phyloP scores from a whole-genome alignment of 1,140 invertebrate species.

The Holcopasites calliopsidis region DNA sequence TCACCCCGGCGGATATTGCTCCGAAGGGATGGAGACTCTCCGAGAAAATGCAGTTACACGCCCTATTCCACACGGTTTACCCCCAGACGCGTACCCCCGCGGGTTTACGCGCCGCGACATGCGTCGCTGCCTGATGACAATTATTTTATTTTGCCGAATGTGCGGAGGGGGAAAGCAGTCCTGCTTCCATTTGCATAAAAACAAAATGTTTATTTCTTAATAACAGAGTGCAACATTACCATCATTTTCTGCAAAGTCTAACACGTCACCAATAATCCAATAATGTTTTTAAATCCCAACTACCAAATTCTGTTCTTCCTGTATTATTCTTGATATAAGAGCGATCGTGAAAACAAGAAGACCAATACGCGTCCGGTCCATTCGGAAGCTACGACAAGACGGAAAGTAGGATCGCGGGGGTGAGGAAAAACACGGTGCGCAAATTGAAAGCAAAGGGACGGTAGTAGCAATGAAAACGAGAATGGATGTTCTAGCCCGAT shows the following conservation, averaged over 20 bases:
- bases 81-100: slow-evolving; percentile 10
- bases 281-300: too few relatives aligned
- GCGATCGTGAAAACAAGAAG: background rate
- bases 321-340: too few relatives aligned
- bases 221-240: too few relatives aligned
- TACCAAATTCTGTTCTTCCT: too few relatives aligned
- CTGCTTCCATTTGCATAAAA: background rate
- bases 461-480: background rate
- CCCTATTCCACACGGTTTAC: slow-evolving; percentile 44
- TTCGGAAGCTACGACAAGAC: background rate
- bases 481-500: slow-evolving; percentile 25
- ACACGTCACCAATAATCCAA: too few relatives aligned
- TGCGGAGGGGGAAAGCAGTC: background rate
- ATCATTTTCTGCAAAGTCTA: too few relatives aligned
- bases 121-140: slow-evolving; percentile 29
- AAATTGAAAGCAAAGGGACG: slow-evolving; percentile 34
- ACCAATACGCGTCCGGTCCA: background rate
- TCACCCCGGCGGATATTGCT: background rate
- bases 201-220: too few relatives aligned
- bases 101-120: slow-evolving; percentile 1
- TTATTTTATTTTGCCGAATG: slow-evolving; percentile 26
- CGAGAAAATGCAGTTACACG: slow-evolving; percentile 46
- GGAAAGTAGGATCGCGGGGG: slow-evolving; percentile 1
- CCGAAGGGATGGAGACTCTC: slow-evolving; percentile 5
- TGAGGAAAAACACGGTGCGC: slow-evolving; percentile 4